Base-by-base conservation (phyloP, 2,113 vertebrate species). In the Zosterops japonicus region DNA sequence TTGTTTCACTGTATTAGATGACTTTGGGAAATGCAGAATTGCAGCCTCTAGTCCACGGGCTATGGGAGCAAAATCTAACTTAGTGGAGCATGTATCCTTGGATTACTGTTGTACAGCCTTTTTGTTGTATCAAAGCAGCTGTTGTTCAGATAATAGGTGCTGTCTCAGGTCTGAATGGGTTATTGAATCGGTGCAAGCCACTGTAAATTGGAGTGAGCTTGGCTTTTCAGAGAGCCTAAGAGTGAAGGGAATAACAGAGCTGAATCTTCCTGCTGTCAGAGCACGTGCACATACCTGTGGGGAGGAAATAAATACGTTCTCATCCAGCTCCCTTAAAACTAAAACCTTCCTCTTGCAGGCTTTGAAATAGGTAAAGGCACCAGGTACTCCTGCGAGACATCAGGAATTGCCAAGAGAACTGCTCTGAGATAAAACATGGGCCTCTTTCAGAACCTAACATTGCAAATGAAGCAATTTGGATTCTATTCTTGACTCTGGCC, bases 391-490 rank as follows among this genome's bases (percentile, higher is more conserved):
- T 27, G 75, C 13, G 55, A 59, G 33, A 13, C 1, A 0, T 65
- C 19, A 18, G n/a, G 17, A 27, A 72, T 46, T 79, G 87, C 61
- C 59, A 19, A 8, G 83, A 69, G 81, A 91, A 31, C 61, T 14
- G 31, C 77, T 89, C 77, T 1, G 27, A 86, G 75, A 67, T 42
- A 82, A 67, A 93, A 39, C 52, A 29, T 35, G n/a, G 12, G 44
- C 36, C 56, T 65, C n/a, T 27, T 74, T 95, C 57, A 65, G 78
- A 85, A 61, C 14, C 44, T 72, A 47, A 8, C 4, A 0, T 14
- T 69, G 87, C 70, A 90, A 93, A 95, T 83, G 83, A 94, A 94
- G 89, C 72, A 42, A 59, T 94, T 93, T 93, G 67, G 63, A 89
- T 89, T 96, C 91, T 33, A 0, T 85, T 77, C 89, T 67, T 93